A percentile compares a stretch with the other conserved stretches of the same genome.
Conservation (phyloP, 2,888 invertebrate genomes). For the Tetrapedia diversipes region DNA sequence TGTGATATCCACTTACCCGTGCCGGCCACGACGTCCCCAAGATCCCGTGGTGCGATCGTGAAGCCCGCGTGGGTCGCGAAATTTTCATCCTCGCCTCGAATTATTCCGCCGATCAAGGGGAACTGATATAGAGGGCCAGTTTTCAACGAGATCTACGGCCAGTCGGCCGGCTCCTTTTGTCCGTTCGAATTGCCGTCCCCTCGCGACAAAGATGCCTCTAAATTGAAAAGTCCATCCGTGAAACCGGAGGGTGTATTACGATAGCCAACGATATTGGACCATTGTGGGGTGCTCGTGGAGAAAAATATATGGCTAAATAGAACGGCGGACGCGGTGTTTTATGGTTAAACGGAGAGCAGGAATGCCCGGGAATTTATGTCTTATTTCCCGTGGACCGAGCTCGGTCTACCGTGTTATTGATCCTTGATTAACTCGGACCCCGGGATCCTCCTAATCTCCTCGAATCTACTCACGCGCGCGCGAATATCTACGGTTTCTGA, state of each 20-base stretch:
- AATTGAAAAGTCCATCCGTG: slow-evolving; percentile 69
- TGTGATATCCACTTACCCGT: slow-evolving; percentile 67
- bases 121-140: slow-evolving; percentile 50
- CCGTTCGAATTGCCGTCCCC: slow-evolving; percentile 65
- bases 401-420: slow-evolving; percentile 61
- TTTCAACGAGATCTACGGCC: slow-evolving; percentile 60
- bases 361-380: slow-evolving; percentile 65
- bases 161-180: slow-evolving; percentile 63
- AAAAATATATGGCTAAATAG: slow-evolving; percentile 72
- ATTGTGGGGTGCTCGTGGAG: slow-evolving; percentile 65
- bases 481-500: neutral
- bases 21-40: slow-evolving; percentile 47
- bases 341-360: slow-evolving; percentile 62
- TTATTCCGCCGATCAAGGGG: slow-evolving; percentile 74
- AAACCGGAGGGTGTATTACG: slow-evolving; percentile 64
- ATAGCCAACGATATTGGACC: slow-evolving; percentile 66
- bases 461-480: neutral
- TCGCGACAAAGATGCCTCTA: slow-evolving; percentile 65
- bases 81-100: slow-evolving; percentile 76
- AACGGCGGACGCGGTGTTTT: slow-evolving; percentile 61
- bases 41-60: slow-evolving; percentile 33
- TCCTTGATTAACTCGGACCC: slow-evolving; percentile 60
- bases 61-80: slow-evolving; percentile 56
- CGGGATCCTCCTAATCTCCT: slow-evolving; percentile 48
- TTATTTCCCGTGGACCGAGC: slow-evolving; percentile 53